Conservation (phyloP, 2,113 vertebrate genomes). For the Centropus bengalensis region DNA sequence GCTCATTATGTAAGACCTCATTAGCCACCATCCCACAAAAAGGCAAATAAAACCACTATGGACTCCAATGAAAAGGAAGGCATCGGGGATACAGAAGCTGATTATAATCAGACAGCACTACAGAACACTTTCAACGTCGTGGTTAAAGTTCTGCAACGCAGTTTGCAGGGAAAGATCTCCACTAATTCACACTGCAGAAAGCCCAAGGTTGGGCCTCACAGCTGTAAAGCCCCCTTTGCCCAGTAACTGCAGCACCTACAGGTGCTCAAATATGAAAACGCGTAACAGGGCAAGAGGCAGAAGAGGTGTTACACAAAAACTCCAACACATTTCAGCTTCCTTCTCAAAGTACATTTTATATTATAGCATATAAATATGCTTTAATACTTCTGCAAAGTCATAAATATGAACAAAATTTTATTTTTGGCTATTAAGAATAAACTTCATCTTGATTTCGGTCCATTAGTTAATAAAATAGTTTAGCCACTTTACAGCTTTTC, state of each 20-base stretch:
- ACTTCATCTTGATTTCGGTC: background rate
- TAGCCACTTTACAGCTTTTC: background rate
- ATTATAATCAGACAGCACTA: background rate
- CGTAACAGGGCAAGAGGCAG: background rate
- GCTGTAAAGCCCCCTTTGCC: background rate
- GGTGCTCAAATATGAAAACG: fast-evolving
- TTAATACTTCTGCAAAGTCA: background rate
- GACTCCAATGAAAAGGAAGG: background rate
- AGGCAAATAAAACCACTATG: background rate
- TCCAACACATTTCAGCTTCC: background rate
- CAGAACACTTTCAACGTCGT: background rate
- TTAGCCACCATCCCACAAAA: slow-evolving; percentile 41
- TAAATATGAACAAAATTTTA: background rate
- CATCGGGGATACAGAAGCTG: background rate
- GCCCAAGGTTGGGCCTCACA: fast-evolving
- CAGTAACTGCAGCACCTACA: fast-evolving
- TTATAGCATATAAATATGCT: background rate
- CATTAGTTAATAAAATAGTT: background rate
- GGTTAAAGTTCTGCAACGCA: background rate
- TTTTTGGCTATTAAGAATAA: background rate
- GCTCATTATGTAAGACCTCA: slow-evolving; percentile 65
- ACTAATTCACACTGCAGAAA: background rate
- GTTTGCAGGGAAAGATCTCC: background rate
- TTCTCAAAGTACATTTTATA: fast-evolving
- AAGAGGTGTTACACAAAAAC: fast-evolving